phyloP scores from a whole-genome alignment of 1,140 invertebrate species.

The Drosophila elegans region DNA sequence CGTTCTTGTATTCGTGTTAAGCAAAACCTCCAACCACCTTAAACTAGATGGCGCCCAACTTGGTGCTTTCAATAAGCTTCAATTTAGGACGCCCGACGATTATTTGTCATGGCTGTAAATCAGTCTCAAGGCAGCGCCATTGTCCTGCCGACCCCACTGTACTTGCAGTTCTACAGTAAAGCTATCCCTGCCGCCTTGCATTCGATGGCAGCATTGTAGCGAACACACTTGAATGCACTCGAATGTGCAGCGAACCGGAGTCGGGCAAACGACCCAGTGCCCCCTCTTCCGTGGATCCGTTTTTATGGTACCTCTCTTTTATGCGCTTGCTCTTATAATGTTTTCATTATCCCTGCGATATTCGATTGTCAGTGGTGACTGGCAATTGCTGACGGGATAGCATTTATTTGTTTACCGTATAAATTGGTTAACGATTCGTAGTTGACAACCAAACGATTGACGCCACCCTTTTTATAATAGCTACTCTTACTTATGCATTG shows the following conservation, averaged over 20 bases:
- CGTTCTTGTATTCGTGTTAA: not conserved
- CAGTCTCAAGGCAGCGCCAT: not conserved
- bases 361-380: conserved; percentile 18
- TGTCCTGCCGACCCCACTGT: conserved; percentile 29
- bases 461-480: not conserved
- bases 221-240: conserved; percentile 67
- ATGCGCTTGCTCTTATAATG: conserved; percentile 44
- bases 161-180: not conserved
- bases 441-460: not conserved
- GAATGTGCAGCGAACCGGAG: conserved; percentile 65
- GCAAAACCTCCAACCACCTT: too few species aligned
- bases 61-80: not conserved
- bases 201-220: conserved; percentile 40
- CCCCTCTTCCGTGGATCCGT: not conserved
- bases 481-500: too few species aligned
- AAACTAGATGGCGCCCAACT: not conserved
- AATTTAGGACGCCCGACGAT: too few species aligned
- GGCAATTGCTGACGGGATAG: conserved; percentile 7
- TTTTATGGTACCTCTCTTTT: not conserved
- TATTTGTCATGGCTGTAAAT: conserved; percentile 5
- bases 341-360: conserved; percentile 50
- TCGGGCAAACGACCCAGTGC: conserved; percentile 43
- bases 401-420: conserved; percentile 19
- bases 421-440: not conserved
- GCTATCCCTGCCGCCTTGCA: conserved; percentile 1